Percentiles rank a stretch among this genome's conserved stretches.
phyloP scores from a whole-genome alignment of 2,888 invertebrate species.

The Calliphora vomitoria region DNA sequence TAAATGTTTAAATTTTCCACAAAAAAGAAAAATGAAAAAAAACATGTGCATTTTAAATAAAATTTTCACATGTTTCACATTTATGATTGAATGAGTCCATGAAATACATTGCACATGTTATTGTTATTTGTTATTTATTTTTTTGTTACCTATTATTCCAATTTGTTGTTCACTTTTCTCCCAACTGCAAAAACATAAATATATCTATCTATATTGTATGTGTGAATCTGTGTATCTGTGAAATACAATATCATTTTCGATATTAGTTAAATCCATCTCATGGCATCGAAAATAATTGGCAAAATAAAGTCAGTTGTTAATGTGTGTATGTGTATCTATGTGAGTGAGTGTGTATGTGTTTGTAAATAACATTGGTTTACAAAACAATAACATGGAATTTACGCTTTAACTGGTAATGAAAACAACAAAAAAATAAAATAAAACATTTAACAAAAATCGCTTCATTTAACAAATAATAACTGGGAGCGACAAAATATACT shows the following conservation, averaged over 20 bases:
- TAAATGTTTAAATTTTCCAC: not conserved
- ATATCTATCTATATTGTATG: not conserved
- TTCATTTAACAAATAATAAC: constrained; percentile 83
- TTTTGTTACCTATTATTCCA: constrained; percentile 75
- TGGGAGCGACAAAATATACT: constrained; percentile 77
- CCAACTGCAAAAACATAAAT: constrained; percentile 50
- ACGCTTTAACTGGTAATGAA: constrained; percentile 81
- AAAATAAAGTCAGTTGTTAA: constrained; percentile 43
- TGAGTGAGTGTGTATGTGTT: constrained; percentile 4
- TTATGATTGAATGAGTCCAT: constrained; percentile 51
- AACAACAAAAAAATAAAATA: constrained; percentile 55
- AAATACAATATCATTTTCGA: constrained; percentile 76
- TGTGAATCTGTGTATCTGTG: not conserved
- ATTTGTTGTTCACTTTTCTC: not conserved
- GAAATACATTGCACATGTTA: constrained; percentile 55
- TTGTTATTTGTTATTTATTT: constrained; percentile 74
- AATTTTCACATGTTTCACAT: constrained; percentile 65
- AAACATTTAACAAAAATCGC: constrained; percentile 80
- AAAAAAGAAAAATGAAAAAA: not conserved
- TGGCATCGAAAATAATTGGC: constrained; percentile 26
- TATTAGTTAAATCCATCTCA: constrained; percentile 73
- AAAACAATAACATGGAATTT: constrained; percentile 76
- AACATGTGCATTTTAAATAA: constrained; percentile 57
- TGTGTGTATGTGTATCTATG: not conserved
- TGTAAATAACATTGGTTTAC: constrained; percentile 56